A percentile compares a stretch with the other conserved stretches of the same genome.
These are phyloP conservation scores for Clarias gariepinus DNA, from an alignment of 2,113 vertebrate species.

Conservation along the genomic window DNA sequence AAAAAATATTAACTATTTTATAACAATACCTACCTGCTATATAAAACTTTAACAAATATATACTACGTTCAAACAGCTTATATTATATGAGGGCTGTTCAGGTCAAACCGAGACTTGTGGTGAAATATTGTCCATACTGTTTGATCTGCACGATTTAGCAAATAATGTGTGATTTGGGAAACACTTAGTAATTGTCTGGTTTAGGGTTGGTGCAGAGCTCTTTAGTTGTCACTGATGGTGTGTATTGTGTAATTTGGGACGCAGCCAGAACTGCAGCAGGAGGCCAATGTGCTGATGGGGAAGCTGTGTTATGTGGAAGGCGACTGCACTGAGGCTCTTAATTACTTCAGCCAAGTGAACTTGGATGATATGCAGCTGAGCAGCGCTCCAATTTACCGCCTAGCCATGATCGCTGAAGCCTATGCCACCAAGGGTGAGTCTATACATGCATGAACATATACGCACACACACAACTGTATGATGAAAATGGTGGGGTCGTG, in stretches of 20 bases:
- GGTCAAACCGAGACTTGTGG: too few species aligned
- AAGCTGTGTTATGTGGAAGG: conserved; percentile 94
- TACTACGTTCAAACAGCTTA: too few species aligned
- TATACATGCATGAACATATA: neutral
- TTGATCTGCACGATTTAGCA: neutral
- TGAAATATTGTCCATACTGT: neutral
- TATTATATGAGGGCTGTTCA: neutral
- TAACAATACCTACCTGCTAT: too few species aligned
- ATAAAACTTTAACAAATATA: too few species aligned
- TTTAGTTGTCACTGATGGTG: neutral
- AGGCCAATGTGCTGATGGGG: conserved; percentile 89
- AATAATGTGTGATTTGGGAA: neutral
- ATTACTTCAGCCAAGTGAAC: conserved; percentile 79
- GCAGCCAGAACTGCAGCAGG: conserved; percentile 91
- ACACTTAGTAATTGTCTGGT: neutral
- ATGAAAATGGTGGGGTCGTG: neutral
- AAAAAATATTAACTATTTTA: too few species aligned
- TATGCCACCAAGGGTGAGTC: conserved; percentile 90
- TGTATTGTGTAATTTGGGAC: conserved; percentile 55
- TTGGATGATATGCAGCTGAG: conserved; percentile 88
- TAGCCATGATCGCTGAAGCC: conserved; percentile 93
- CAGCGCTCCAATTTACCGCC: conserved; percentile 83
- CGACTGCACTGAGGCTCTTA: conserved; percentile 85
- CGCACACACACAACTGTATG: neutral
- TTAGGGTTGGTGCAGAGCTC: neutral